These are phyloP conservation scores for Poeciliopsis paucimaculata DNA, from an alignment of 2,797 vertebrate species.

Conservation along the genomic window DNA sequence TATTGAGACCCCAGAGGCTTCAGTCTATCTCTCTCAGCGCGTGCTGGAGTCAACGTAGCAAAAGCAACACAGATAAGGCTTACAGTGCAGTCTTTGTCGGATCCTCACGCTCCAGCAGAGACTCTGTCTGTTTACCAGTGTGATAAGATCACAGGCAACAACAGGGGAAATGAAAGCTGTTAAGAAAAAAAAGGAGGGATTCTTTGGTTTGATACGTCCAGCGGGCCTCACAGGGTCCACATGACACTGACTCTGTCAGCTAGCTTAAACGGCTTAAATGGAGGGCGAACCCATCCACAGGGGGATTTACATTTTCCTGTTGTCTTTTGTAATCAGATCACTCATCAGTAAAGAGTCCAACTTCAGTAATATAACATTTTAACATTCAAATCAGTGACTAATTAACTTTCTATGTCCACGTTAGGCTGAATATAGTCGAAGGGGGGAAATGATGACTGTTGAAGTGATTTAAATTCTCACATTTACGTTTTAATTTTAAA, in stretches of 20 bases:
- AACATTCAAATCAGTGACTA: background rate
- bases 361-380: background rate
- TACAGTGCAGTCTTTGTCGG: constrained; percentile 56
- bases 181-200: constrained; percentile 49
- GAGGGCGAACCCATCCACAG: background rate
- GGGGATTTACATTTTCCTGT: background rate
- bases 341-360: background rate
- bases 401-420: background rate
- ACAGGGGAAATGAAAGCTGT: constrained; percentile 67
- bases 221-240: constrained; percentile 40
- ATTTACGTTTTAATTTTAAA: background rate
- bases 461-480: background rate
- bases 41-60: constrained; percentile 43
- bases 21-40: background rate
- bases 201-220: constrained; percentile 54
- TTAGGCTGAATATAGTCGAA: background rate
- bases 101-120: constrained; percentile 53
- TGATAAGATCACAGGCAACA: constrained; percentile 65
- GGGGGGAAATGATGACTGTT: background rate
- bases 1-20: constrained; percentile 23
- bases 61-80: constrained; percentile 59
- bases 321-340: background rate
- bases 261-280: constrained; percentile 1
- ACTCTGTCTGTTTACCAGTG: constrained; percentile 57
- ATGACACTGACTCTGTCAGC: constrained; percentile 21